Percentiles rank a stretch among this genome's conserved stretches.
Conservation (phyloP, 2,113 vertebrate genomes). For the Megaceryle torquata region DNA sequence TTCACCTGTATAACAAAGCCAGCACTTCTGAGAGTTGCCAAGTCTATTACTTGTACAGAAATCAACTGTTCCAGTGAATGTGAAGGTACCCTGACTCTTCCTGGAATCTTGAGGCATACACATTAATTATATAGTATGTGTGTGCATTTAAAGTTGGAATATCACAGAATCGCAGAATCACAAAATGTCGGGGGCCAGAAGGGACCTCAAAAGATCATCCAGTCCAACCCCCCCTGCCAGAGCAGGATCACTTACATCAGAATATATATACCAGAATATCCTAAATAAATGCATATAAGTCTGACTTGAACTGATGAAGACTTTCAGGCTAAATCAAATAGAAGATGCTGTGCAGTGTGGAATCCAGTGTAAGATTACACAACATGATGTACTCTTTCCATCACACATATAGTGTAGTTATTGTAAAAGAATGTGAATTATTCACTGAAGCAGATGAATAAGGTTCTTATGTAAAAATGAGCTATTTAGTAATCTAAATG, state of each 20-base stretch:
- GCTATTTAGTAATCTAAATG: not conserved
- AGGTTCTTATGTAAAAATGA: not conserved
- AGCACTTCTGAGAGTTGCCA: not conserved
- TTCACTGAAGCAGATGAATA: not conserved
- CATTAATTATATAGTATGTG: not conserved
- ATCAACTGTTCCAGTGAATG: not conserved
- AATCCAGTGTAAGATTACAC: not conserved
- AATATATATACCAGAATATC: not conserved
- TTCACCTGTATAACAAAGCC: not conserved
- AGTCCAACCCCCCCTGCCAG: no score
- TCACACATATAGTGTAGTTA: not conserved
- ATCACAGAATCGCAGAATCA: not conserved
- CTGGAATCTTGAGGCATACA: not conserved
- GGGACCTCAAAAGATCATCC: no score
- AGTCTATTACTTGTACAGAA: not conserved
- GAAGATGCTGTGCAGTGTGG: not conserved
- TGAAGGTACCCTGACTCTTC: not conserved
- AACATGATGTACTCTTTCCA: not conserved
- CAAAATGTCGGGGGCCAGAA: no score
- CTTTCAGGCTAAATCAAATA: not conserved
- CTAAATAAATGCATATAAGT: not conserved
- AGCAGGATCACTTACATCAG: no score
- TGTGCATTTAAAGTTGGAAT: not conserved
- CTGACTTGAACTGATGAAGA: not conserved
- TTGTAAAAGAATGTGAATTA: not conserved